A percentile compares a stretch with the other conserved stretches of the same genome.
phyloP scores from a whole-genome alignment of 1,140 invertebrate species.

The Diploscapter pachys region DNA sequence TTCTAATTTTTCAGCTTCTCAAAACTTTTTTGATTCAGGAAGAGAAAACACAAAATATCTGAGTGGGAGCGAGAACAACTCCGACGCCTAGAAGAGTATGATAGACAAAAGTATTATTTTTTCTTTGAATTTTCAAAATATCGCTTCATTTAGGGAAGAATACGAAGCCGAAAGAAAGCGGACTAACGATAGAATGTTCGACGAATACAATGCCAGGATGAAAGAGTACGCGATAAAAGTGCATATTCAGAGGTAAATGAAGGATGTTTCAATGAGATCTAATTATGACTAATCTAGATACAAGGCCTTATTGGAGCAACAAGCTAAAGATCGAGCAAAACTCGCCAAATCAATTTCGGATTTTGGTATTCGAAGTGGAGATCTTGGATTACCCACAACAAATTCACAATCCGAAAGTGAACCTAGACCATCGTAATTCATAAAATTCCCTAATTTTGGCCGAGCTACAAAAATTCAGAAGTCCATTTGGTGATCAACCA shows the following conservation, averaged over 20 bases:
- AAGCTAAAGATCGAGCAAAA: conserved; percentile 16
- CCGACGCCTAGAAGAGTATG: no score
- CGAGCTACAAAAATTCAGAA: no score
- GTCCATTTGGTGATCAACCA: no score
- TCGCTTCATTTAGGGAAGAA: no score
- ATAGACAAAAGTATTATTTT: background rate
- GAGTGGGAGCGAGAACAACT: no score
- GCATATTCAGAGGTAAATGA: background rate
- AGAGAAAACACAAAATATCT: background rate
- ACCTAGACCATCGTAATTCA: no score
- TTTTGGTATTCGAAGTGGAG: conserved; percentile 17
- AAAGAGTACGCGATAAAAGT: background rate
- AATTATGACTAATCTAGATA: conserved; percentile 11
- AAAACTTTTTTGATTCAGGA: background rate
- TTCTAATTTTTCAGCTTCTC: background rate
- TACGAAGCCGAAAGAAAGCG: no score
- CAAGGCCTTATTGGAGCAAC: conserved; percentile 25
- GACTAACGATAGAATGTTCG: no score
- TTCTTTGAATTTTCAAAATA: background rate
- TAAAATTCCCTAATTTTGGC: no score
- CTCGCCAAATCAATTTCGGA: conserved; percentile 22
- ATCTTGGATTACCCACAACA: background rate
- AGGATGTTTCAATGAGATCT: background rate
- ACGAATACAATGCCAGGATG: background rate
- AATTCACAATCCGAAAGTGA: no score